phyloP scores from a whole-genome alignment of 1,140 invertebrate species.

The Schlechtendalia chinensis region DNA sequence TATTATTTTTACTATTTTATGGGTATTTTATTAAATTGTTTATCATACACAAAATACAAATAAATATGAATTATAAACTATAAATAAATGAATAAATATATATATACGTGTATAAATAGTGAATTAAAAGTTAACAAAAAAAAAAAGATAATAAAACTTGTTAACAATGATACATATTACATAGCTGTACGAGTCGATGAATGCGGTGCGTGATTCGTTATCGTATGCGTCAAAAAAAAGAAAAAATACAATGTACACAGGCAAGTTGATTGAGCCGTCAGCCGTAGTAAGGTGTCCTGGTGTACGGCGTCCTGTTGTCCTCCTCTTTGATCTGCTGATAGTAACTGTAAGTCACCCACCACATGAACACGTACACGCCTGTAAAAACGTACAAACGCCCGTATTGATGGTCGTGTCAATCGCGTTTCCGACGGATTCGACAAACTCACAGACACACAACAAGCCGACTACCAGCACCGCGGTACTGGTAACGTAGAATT shows the following conservation, averaged over 20 bases:
- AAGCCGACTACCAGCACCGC: conserved; percentile 66
- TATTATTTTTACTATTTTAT: conserved; percentile 48
- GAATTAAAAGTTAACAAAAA: conserved; percentile 17
- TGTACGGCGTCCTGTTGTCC: conserved; percentile 46
- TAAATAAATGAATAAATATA: conserved; percentile 10
- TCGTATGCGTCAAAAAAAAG: no score
- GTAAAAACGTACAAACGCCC: conserved; percentile 43
- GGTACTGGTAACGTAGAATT: conserved; percentile 60
- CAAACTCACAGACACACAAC: conserved; percentile 63
- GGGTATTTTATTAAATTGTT: conserved; percentile 48
- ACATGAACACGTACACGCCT: conserved; percentile 57
- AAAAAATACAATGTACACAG: no score
- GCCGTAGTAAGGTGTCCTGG: conserved; percentile 41
- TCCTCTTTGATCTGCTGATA: conserved; percentile 55
- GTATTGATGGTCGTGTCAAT: no score
- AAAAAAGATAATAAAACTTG: conserved; percentile 26
- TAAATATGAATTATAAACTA: conserved; percentile 35
- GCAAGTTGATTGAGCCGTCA: no score
- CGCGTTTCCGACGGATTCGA: no score
- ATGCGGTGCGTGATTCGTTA: no score
- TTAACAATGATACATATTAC: not conserved
- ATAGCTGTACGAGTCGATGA: no score
- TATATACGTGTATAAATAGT: conserved; percentile 28
- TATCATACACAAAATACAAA: conserved; percentile 47
- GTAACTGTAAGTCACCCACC: conserved; percentile 60